These are phyloP conservation scores for Clepsis dumicolana DNA, from an alignment of 2,888 invertebrate species.

Conservation along the genomic window DNA sequence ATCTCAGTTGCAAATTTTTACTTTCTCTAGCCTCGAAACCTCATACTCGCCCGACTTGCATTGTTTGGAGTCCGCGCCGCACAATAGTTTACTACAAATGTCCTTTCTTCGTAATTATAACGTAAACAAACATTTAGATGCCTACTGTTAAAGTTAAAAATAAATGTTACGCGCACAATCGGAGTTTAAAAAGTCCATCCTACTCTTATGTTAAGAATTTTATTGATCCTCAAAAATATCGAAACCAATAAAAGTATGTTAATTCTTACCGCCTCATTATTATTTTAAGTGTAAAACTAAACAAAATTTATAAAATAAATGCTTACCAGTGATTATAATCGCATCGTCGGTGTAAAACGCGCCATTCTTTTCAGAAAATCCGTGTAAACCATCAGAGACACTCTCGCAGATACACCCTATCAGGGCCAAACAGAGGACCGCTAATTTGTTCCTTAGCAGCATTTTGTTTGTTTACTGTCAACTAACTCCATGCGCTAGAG, in stretches of 20 bases:
- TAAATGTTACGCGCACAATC: conserved; percentile 35
- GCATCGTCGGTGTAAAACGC: conserved; percentile 80
- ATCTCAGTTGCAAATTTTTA: conserved; percentile 75
- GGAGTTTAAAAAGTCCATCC: no score
- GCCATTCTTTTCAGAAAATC: conserved; percentile 75
- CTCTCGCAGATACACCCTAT: conserved; percentile 65
- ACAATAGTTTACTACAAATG: conserved; percentile 47
- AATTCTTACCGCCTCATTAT: no score
- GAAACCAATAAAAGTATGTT: no score
- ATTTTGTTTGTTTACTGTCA: conserved; percentile 52
- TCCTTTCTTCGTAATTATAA: conserved; percentile 42
- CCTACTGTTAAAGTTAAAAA: conserved; percentile 30
- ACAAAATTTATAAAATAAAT: background rate
- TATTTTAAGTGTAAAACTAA: no score
- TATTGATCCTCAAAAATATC: conserved; percentile 5
- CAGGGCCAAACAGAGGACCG: conserved; percentile 64
- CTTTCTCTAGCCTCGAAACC: conserved; percentile 86
- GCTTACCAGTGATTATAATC: conserved; percentile 81
- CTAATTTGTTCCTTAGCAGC: conserved; percentile 63
- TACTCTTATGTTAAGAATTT: no score
- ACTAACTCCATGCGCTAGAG: conserved; percentile 34
- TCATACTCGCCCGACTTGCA: conserved; percentile 72
- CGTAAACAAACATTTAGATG: conserved; percentile 43
- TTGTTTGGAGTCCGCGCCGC: conserved; percentile 72
- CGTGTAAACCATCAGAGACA: conserved; percentile 62